A percentile compares a stretch with the other conserved stretches of the same genome.
phyloP scores from a whole-genome alignment of 2,888 invertebrate species.

The Thera obeliscata region DNA sequence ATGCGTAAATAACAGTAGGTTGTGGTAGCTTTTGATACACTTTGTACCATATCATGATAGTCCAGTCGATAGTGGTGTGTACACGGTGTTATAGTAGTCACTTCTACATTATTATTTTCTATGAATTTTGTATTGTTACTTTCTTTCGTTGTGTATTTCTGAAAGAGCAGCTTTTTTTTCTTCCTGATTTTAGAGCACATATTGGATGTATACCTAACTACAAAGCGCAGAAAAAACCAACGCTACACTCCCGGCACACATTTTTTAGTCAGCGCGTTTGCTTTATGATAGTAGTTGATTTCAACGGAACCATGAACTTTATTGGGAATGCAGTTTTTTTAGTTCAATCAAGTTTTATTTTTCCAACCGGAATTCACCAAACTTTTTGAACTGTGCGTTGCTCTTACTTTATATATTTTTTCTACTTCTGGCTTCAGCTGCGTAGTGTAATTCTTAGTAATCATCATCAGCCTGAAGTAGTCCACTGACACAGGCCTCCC shows the following conservation, averaged over 20 bases:
- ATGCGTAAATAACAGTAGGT: not conserved
- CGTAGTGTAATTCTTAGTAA: not conserved
- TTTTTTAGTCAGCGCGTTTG: not conserved
- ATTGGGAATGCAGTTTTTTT: slow-evolving; percentile 9
- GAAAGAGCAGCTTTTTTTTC: too few relatives aligned
- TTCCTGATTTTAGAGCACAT: too few relatives aligned
- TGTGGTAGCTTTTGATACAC: too few relatives aligned
- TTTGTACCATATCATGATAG: too few relatives aligned
- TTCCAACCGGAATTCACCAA: slow-evolving; percentile 1
- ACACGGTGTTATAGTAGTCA: too few relatives aligned
- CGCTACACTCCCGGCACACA: not conserved
- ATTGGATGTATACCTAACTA: not conserved
- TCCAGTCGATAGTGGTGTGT: too few relatives aligned
- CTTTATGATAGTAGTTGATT: slow-evolving; percentile 16
- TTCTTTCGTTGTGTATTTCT: too few relatives aligned
- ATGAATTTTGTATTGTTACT: too few relatives aligned
- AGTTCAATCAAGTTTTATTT: slow-evolving; percentile 17
- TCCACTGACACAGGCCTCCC: too few relatives aligned
- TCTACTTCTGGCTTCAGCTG: not conserved
- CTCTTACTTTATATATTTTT: not conserved
- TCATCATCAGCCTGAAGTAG: too few relatives aligned
- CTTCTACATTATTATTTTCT: too few relatives aligned
- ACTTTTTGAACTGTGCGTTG: not conserved
- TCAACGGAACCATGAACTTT: slow-evolving; percentile 17
- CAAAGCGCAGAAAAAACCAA: not conserved